Evolutionary conservation across 2,888 invertebrate species (phyloP), one percentile per base, ranked within the genome.

Genomic region (Trichacis sp.): DNA sequence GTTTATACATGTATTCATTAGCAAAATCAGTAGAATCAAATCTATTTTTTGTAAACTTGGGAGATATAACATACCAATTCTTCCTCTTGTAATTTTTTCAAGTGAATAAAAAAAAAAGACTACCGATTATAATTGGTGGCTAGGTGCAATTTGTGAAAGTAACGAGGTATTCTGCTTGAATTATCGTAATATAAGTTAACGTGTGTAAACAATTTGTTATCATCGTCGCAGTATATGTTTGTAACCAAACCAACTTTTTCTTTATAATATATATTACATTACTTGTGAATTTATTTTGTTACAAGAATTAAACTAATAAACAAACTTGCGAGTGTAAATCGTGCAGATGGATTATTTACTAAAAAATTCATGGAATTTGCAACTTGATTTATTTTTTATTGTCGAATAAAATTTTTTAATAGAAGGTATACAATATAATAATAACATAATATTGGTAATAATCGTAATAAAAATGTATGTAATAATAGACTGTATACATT

Each of bases 391-490:
- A 59, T 71, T 70, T n/a, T 73, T 74, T 74, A 73, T 74, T 75
- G 70, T 71, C 61, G 60, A 70, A 57, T 71, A 74, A 75, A 71
- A 73, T 74, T 73, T 56, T 52, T 67, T 73, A 73, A 73, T 71
- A 73, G 64, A 73, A 46, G 51, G 57, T 58, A 51, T 49, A 51
- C 49, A 51, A 45, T 49, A 58, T 51, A 58, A 51, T 51, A 58
- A 38, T 58, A 58, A 57, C 43, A 43, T 43, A 43, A 43, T 43
- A 43, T 43, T 29, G 42, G 9, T 50, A 50, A 15, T 42, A 52
- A 24, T 33, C 12, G 40, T 45, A 12, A 33, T 45, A 57, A 49
- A 36, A 57, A 51, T 57, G n/a, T 11, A 5, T n/a, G n/a, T n/a
- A 2, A 46, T 48, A 48, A 51, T 57, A 51, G 48, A 51, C 29